These are phyloP conservation scores for Procapra przewalskii DNA, from an alignment of 2,113 vertebrate species.

Conservation along the genomic window DNA sequence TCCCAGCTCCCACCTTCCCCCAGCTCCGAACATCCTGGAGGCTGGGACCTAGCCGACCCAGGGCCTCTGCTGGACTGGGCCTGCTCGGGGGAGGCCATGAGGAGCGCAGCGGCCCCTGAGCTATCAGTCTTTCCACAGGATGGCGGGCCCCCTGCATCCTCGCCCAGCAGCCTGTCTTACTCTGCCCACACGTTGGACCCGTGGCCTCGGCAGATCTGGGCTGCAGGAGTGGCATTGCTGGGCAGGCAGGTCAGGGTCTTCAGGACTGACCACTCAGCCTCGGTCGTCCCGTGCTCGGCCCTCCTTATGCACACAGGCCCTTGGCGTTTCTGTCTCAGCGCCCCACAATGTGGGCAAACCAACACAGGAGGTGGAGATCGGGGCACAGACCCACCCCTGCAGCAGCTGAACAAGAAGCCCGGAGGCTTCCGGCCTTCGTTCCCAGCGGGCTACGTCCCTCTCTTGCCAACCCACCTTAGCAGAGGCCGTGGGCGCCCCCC, in stretches of 20 bases:
- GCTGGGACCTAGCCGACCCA: neutral
- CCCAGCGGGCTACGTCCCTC: neutral
- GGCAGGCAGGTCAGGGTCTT: neutral
- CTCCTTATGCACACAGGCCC: neutral
- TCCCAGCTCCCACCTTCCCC: neutral
- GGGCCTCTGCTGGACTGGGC: neutral
- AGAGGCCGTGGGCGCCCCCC: neutral
- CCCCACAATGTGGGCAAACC: neutral
- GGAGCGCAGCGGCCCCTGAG: too few relatives aligned
- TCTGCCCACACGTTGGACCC: too few relatives aligned
- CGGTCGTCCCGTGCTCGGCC: neutral
- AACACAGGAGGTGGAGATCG: rapidly evolving
- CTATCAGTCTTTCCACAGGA: neutral
- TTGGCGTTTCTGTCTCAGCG: neutral
- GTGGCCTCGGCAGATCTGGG: neutral
- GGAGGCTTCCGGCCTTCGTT: rapidly evolving
- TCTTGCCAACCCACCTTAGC: neutral
- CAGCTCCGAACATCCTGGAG: neutral
- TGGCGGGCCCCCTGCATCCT: rapidly evolving
- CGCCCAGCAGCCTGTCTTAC: neutral
- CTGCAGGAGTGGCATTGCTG: neutral
- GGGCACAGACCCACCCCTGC: neutral
- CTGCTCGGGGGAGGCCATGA: neutral
- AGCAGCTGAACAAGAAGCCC: neutral
- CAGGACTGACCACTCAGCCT: neutral